A percentile compares a stretch with the other conserved stretches of the same genome.
Evolutionary conservation across 2,797 vertebrate genomes (phyloP).

Genomic region (Myioborus melanocephalus): DNA sequence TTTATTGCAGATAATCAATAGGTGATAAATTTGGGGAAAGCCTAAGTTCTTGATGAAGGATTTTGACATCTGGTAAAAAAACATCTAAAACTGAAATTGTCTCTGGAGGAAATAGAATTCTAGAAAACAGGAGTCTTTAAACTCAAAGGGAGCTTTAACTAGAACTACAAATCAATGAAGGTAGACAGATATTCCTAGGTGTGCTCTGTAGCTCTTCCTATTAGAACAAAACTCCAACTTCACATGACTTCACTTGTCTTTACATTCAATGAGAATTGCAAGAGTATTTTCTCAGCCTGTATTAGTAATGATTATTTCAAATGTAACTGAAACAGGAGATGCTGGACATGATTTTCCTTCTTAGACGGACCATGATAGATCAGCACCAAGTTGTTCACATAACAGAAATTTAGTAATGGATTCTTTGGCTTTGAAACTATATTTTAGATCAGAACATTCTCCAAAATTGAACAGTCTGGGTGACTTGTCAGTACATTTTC

Average conservation of each 20-base stretch:
- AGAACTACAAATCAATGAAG: neutral
- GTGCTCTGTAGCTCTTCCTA: neutral
- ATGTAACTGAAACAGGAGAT: neutral
- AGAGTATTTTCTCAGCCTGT: neutral
- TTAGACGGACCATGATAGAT: neutral
- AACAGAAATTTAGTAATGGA: neutral
- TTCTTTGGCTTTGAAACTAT: neutral
- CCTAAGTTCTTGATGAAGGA: neutral
- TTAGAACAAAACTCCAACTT: neutral
- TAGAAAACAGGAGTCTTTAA: neutral
- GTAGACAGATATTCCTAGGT: neutral
- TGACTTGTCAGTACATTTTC: neutral
- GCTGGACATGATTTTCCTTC: neutral
- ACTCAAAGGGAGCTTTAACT: neutral
- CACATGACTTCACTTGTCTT: neutral
- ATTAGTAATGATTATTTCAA: neutral
- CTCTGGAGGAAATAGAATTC: neutral
- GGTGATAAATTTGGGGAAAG: neutral
- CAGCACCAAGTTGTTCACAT: neutral
- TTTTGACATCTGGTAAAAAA: neutral
- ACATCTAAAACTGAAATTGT: neutral
- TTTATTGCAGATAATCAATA: neutral
- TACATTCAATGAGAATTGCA: neutral
- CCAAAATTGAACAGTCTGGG: accelerated
- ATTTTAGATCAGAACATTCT: neutral